Base-by-base conservation (phyloP, 2,888 invertebrate genomes). In the Tachina lurida region DNA sequence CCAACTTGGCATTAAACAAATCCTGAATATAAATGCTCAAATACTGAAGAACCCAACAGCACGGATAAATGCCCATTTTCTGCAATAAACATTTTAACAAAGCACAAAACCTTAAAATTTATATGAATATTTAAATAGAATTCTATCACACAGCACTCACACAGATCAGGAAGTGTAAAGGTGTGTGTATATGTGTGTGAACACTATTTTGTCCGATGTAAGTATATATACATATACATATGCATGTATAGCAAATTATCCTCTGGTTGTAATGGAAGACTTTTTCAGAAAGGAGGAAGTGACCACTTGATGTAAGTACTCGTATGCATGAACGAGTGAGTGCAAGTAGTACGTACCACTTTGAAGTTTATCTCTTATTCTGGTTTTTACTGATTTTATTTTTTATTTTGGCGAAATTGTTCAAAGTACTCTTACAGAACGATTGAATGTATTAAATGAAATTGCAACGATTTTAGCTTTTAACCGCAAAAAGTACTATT, bases 251-350 rank as follows among this genome's bases (percentile, higher is more conserved):
- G 19, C 47, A 75, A 63, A 75, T 49, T 43, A 8, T 70, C 45
- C n/a, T 52, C 60, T 45, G 1, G 19, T 5, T 39, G 19, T 56
- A 74, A 74, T 65, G 52, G 60, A 75, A 19, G 22, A 70, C 22
- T 65, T 75, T 82, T 47, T 17, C 3, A 15, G 43, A 82, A 75
- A 49, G 71, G 54, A 49, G 71, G 54, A 79, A 82, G 52, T 83
- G 85, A 71, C 78, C 82, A 81, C 63, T 77, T 74, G 84, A 62
- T 74, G 47, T 77, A n/a, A n/a, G n/a, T n/a, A 39, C 47, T 47
- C 15, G 71, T 15, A 62, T 74, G 47, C 73, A 39, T 54, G 54
- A 19, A 77, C 17, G 49, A 17, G n/a, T 52, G 22, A n/a, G 47
- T 22, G 31, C 13, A 68, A 63, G 71, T 45, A 39, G 15, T 10